These are phyloP conservation scores for Chrysolina oricalcia DNA, from an alignment of 2,888 invertebrate genomes.

Conservation along the genomic window DNA sequence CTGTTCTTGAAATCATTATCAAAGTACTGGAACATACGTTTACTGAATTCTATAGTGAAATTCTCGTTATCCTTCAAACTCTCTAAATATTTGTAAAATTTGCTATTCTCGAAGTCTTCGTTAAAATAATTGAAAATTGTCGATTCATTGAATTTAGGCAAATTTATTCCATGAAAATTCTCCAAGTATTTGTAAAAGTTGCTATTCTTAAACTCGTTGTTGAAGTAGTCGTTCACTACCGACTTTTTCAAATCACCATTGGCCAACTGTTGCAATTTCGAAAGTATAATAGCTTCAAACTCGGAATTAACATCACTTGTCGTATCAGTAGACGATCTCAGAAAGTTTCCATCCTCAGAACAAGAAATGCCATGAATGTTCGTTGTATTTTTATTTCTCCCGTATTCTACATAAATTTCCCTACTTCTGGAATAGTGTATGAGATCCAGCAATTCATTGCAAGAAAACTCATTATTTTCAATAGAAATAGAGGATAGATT, in stretches of 20 bases:
- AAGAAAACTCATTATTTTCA: slow-evolving; percentile 32
- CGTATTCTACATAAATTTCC: background rate
- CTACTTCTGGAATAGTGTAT: background rate
- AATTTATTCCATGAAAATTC: slow-evolving; percentile 27
- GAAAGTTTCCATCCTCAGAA: slow-evolving; percentile 12
- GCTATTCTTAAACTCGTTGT: slow-evolving; percentile 40
- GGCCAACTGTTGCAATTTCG: slow-evolving; percentile 24
- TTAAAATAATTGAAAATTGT: slow-evolving; percentile 38
- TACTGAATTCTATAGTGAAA: slow-evolving; percentile 25
- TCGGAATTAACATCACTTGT: slow-evolving; percentile 5
- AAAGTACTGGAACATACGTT: slow-evolving; percentile 30
- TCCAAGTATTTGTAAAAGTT: slow-evolving; percentile 41
- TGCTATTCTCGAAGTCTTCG: slow-evolving; percentile 37
- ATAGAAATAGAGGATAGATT: slow-evolving; percentile 28
- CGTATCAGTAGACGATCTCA: background rate
- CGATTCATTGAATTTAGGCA: slow-evolving; percentile 30
- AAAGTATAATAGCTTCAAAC: slow-evolving; percentile 4
- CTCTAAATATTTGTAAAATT: slow-evolving; percentile 38
- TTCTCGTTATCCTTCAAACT: slow-evolving; percentile 28
- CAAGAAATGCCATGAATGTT: slow-evolving; percentile 42
- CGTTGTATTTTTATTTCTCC: slow-evolving; percentile 10
- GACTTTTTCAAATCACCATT: background rate
- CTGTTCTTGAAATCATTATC: slow-evolving; percentile 31
- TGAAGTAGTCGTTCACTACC: slow-evolving; percentile 37
- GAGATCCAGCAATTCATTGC: slow-evolving; percentile 27